Conservation (phyloP, 2,888 invertebrate species). For the Nysson spinosus region DNA sequence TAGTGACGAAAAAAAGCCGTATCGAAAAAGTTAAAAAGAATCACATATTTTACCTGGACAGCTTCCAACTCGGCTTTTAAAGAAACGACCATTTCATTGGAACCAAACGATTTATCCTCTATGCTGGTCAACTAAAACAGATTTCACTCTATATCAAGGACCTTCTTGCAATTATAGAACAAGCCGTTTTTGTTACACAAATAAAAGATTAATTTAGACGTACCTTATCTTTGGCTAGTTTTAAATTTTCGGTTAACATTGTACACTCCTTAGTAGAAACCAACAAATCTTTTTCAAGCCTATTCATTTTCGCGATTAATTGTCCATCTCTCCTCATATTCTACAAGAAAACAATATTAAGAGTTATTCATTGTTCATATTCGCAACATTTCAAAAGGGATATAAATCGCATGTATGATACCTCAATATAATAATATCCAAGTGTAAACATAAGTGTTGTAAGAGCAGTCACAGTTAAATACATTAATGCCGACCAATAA, state of each 20-base stretch:
- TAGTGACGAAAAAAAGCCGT: too few species aligned
- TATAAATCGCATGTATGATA: conserved; percentile 43
- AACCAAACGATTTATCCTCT: conserved; percentile 85
- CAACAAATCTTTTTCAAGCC: conserved; percentile 82
- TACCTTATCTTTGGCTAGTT: conserved; percentile 73
- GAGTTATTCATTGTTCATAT: conserved; percentile 50
- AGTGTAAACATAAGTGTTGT: conserved; percentile 86
- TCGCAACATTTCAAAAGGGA: conserved; percentile 79
- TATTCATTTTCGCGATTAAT: conserved; percentile 84
- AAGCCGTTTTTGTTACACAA: too few species aligned
- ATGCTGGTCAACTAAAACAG: conserved; percentile 64
- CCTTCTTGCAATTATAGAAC: too few species aligned
- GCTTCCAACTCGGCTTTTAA: conserved; percentile 83
- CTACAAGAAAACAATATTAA: conserved; percentile 44
- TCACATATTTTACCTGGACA: conserved; percentile 69
- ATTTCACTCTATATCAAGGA: conserved; percentile 11
- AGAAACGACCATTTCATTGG: conserved; percentile 85
- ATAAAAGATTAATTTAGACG: conserved; percentile 32
- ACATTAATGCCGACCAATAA: conserved; percentile 78
- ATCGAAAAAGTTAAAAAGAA: too few species aligned
- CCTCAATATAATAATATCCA: conserved; percentile 87
- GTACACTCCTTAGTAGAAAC: conserved; percentile 80
- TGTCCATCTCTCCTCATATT: conserved; percentile 85
- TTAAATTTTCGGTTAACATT: conserved; percentile 79
- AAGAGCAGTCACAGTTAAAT: conserved; percentile 83